Percentiles rank a stretch among this genome's conserved stretches.
Evolutionary conservation across 37 sponge, comb jelly and placozoan species (phyloP).

Genomic region (Aplysina aerophoba): DNA sequence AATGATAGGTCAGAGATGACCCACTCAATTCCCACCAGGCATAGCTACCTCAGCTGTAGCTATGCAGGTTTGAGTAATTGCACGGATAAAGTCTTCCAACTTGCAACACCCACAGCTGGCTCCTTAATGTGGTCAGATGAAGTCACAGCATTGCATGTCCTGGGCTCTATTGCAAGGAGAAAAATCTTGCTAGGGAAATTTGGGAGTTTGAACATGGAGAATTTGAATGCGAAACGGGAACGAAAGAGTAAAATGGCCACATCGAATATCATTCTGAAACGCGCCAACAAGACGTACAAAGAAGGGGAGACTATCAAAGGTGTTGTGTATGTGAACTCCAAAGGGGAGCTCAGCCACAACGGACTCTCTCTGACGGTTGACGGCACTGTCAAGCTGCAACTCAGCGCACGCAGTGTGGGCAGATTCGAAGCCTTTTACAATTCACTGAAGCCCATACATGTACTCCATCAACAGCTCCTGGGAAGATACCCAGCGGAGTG

Average conservation of each 20-base stretch:
- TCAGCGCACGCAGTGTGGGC: conserved; percentile 97
- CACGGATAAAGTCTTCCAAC: too few species aligned
- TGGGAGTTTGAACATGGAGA: neutral
- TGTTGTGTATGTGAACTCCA: conserved; percentile 66
- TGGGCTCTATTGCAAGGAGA: too few species aligned
- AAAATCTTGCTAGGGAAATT: too few species aligned
- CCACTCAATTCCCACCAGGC: too few species aligned
- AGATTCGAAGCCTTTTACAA: conserved; percentile 99
- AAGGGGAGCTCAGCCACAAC: conserved; percentile 84
- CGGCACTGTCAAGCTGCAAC: conserved; percentile 88
- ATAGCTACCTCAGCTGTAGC: too few species aligned
- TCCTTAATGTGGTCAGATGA: too few species aligned
- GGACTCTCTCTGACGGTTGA: conserved; percentile 91
- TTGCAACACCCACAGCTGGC: too few species aligned
- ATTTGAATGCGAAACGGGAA: neutral
- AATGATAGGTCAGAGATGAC: too few species aligned
- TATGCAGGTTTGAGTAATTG: too few species aligned
- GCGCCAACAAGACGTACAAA: conserved; percentile 88
- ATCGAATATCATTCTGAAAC: conserved; percentile 81
- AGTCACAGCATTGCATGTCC: too few species aligned
- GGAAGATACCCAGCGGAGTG: conserved; percentile 84
- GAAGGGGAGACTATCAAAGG: conserved; percentile 93
- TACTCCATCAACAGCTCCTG: conserved; percentile 73
- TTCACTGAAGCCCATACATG: conserved; percentile 95
- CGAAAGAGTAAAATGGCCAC: conserved; percentile 53